Percentiles rank a stretch among this genome's conserved stretches.
These are phyloP conservation scores for Anser brachyrhynchus DNA, from an alignment of 2,113 vertebrate genomes.

Conservation along the genomic window DNA sequence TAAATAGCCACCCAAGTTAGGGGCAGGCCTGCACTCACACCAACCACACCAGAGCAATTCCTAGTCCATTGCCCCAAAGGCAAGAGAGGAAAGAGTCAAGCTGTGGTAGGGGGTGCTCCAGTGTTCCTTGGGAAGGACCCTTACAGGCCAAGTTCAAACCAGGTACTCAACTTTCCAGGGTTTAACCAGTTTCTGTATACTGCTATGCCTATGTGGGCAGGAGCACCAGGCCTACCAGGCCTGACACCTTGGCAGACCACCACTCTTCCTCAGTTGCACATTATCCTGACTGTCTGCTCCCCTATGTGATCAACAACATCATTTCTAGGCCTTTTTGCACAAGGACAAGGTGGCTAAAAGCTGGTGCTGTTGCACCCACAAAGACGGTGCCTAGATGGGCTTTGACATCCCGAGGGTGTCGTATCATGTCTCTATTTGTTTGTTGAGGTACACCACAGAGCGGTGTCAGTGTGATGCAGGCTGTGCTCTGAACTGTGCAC, in stretches of 20 bases:
- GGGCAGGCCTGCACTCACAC: not conserved
- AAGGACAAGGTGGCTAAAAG: not conserved
- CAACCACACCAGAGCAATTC: not conserved
- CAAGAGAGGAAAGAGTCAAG: not conserved
- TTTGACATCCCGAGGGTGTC: not conserved
- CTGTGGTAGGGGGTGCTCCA: not conserved
- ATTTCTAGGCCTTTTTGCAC: not conserved
- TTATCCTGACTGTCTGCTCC: not conserved
- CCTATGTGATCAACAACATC: not conserved
- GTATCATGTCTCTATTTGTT: not conserved
- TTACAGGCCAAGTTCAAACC: not conserved
- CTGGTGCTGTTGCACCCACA: not conserved
- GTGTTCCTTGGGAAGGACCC: not conserved
- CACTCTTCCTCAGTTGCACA: not conserved
- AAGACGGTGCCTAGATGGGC: not conserved
- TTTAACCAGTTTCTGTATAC: not conserved
- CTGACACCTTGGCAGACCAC: not conserved
- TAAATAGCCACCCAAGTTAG: not conserved
- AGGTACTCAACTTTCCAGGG: not conserved
- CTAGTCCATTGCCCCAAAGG: not conserved
- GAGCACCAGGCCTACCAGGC: not conserved
- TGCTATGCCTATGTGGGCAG: not conserved
- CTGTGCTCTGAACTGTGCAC: not conserved
- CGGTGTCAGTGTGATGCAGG: rapidly evolving
- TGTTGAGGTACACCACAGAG: not conserved